Conservation (phyloP, 2,888 invertebrate species). For the Leuctra nigra region DNA sequence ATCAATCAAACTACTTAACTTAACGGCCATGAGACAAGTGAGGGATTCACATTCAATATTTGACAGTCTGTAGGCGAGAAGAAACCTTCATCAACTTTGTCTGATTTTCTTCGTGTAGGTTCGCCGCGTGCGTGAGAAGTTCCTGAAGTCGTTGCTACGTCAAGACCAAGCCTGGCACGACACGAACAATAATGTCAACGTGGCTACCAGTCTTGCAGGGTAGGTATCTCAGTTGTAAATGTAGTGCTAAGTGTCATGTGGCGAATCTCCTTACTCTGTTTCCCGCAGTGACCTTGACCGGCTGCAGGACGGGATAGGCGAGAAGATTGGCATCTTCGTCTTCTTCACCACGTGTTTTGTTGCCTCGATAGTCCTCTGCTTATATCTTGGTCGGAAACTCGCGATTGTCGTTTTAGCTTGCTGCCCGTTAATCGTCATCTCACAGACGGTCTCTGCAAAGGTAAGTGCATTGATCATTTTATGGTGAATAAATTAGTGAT, state of each 20-base stretch:
- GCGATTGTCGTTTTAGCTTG: constrained; percentile 42
- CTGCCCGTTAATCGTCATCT: constrained; percentile 39
- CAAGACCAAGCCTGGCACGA: too few species aligned
- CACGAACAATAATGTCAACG: constrained; percentile 39
- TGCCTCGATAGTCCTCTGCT: constrained; percentile 39
- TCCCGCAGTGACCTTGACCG: constrained; percentile 32
- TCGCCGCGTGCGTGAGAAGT: constrained; percentile 39
- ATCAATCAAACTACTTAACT: constrained; percentile 19
- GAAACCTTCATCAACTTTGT: too few species aligned
- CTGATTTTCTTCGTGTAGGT: too few species aligned
- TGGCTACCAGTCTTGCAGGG: constrained; percentile 41
- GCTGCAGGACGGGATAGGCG: constrained; percentile 44
- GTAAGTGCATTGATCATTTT: too few species aligned
- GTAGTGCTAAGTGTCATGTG: neutral
- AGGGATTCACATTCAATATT: too few species aligned
- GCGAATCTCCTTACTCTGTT: neutral
- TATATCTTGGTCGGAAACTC: constrained; percentile 43
- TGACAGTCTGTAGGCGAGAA: too few species aligned
- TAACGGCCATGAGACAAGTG: constrained; percentile 36
- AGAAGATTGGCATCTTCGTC: constrained; percentile 41
- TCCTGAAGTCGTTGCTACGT: constrained; percentile 41
- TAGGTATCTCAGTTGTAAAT: constrained; percentile 30
- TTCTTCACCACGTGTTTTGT: constrained; percentile 39
- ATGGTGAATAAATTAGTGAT: too few species aligned
- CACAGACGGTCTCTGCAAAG: constrained; percentile 39